These are phyloP conservation scores for Neoascia interrupta DNA, from an alignment of 2,888 invertebrate genomes.

Conservation along the genomic window DNA sequence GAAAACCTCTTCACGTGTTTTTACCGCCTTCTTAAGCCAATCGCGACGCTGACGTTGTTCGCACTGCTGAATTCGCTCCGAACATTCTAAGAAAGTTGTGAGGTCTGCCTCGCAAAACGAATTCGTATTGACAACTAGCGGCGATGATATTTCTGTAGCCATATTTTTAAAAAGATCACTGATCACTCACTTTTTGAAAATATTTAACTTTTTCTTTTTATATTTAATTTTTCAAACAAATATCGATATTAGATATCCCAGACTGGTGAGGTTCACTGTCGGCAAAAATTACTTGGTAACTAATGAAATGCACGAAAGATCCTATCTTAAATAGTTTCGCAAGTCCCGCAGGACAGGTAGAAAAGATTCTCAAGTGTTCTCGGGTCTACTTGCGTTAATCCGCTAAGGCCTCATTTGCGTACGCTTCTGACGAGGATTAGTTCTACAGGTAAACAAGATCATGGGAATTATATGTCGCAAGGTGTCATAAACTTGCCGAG, in stretches of 20 bases:
- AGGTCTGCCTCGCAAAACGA: not conserved
- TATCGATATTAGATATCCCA: slow-evolving; percentile 30
- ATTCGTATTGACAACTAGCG: slow-evolving; percentile 29
- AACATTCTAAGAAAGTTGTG: not conserved
- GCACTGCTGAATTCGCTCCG: not conserved
- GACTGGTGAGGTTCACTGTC: slow-evolving; percentile 18
- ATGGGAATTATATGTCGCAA: too few relatives aligned
- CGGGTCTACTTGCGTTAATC: slow-evolving; percentile 9
- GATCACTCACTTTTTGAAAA: not conserved
- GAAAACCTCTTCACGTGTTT: not conserved
- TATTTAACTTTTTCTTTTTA: not conserved
- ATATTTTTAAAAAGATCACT: slow-evolving; percentile 7
- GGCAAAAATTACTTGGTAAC: slow-evolving; percentile 24
- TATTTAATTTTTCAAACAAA: too few relatives aligned
- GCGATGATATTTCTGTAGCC: slow-evolving; percentile 22
- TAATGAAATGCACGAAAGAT: not conserved
- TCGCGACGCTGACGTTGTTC: not conserved
- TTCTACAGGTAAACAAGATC: not conserved
- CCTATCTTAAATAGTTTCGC: slow-evolving; percentile 17
- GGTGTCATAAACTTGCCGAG: too few relatives aligned
- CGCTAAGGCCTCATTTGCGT: slow-evolving; percentile 6
- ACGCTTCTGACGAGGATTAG: too few relatives aligned
- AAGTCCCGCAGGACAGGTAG: not conserved
- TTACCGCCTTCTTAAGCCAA: not conserved
- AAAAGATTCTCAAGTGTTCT: not conserved